Percentiles rank a stretch among this genome's conserved stretches.
phyloP scores from a whole-genome alignment of 2,113 vertebrate species.

The Rattus rattus region DNA sequence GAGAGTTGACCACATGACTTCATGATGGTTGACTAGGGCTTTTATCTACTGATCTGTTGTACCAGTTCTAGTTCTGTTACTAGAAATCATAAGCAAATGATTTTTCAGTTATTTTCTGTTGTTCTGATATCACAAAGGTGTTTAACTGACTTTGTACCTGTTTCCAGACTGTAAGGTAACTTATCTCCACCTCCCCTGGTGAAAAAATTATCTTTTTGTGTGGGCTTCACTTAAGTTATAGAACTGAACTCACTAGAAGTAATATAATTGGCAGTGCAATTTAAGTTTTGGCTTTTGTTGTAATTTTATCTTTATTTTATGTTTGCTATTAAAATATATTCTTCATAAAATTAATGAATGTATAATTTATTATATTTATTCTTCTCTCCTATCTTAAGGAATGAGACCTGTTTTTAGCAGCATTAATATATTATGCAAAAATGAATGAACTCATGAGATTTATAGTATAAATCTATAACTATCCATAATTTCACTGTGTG shows the following conservation, averaged over 20 bases:
- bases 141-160: not conserved
- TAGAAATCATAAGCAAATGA: too few species aligned
- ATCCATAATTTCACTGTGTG: not conserved
- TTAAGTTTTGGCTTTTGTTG: not conserved
- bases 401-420: not conserved
- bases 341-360: not conserved
- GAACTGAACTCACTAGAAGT: not conserved
- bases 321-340: not conserved
- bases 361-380: not conserved
- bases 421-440: not conserved
- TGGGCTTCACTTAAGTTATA: not conserved
- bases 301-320: not conserved
- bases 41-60: not conserved
- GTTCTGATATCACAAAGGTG: not conserved
- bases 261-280: not conserved
- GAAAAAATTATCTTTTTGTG: not conserved
- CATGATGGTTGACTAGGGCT: not conserved
- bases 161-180: not conserved
- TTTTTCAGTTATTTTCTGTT: not conserved
- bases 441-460: not conserved
- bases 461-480: not conserved
- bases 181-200: not conserved
- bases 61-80: not conserved
- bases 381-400: not conserved
- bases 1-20: not conserved